Conservation (phyloP, 92 coral and sea anemone genomes). For the Actinernus sp. region DNA sequence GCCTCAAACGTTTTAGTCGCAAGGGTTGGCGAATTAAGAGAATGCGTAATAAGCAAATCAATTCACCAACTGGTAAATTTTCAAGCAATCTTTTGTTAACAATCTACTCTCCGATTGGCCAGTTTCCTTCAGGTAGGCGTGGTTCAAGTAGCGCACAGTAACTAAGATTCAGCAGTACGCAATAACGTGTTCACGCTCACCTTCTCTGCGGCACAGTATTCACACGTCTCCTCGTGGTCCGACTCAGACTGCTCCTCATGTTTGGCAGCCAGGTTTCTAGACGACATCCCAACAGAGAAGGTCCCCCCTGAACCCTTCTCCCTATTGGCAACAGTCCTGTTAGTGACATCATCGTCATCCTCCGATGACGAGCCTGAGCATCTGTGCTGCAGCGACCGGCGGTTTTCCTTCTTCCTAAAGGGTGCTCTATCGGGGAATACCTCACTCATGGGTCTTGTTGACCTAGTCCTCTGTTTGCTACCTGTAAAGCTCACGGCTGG, state of each 20-base stretch:
- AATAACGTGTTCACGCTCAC: slow-evolving; percentile 25
- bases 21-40: too few relatives aligned
- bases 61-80: too few relatives aligned
- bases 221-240: slow-evolving; percentile 93
- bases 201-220: slow-evolving; percentile 98
- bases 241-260: slow-evolving; percentile 64
- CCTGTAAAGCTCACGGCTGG: slow-evolving; percentile 83
- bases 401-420: slow-evolving; percentile 71
- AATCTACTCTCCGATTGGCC: too few relatives aligned
- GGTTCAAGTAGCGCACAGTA: too few relatives aligned
- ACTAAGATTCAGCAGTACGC: neutral
- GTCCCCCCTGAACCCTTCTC: slow-evolving; percentile 75
- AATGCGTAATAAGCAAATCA: too few relatives aligned
- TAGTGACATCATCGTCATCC: slow-evolving; percentile 92
- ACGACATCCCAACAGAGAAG: slow-evolving; percentile 93
- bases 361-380: slow-evolving; percentile 88
- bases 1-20: too few relatives aligned
- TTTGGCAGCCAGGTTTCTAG: slow-evolving; percentile 64
- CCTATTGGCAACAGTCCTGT: slow-evolving; percentile 50
- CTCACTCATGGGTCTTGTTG: slow-evolving; percentile 79
- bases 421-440: slow-evolving; percentile 71
- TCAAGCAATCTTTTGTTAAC: too few relatives aligned
- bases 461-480: slow-evolving; percentile 52
- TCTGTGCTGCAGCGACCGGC: slow-evolving; percentile 74
- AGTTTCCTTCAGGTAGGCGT: too few relatives aligned